Percentiles rank a stretch among this genome's conserved stretches.
Conservation (phyloP, 2,113 vertebrate species). For the pig (Sus scrofa) region T2T-Sscrofa CM000812.6:196838001-196838500, state of each 20-base stretch:
- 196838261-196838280: background rate
- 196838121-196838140: background rate
- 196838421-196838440: background rate
- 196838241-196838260: background rate
- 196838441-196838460: background rate
- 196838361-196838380: background rate
- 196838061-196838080: background rate
- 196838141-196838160: background rate
- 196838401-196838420: background rate
- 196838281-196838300: background rate
- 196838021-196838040: constrained; percentile 70
- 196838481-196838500: background rate
- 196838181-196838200: background rate
- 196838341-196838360: background rate
- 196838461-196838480: background rate
- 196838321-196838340: background rate
- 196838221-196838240: background rate
- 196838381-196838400: background rate
- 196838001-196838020: constrained; percentile 46
- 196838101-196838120: background rate
- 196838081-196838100: background rate
- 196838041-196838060: constrained; percentile 4
- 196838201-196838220: background rate
- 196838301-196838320: background rate
- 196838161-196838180: background rate